Evolutionary conservation across 2,113 vertebrate genomes (phyloP), one percentile per base, ranked within the genome.

Genomic region (human (Homo sapiens)): DNA sequence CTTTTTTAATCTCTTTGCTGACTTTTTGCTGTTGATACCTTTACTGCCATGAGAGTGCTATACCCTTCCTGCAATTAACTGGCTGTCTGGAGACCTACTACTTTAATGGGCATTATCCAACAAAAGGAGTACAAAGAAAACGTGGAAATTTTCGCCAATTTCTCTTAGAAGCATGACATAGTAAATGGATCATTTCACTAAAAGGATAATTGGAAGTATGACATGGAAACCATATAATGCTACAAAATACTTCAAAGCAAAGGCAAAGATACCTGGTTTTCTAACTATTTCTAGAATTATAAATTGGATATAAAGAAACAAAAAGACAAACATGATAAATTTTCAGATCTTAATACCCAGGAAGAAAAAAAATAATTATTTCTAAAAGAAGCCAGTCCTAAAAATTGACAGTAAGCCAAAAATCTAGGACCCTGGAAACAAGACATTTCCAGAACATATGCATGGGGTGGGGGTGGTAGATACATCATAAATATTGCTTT

Each of bases 341-440:
- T 89, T 94, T 95, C 68, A 83, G 59, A 64, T 45, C 73, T 90
- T 94, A 84, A 90, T 80, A 94, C 14, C 35, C 18, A 93, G 87
- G 43, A 66, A 59, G 64, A 25, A 57, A 96, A 27, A 96, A 25
- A 80, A 78, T 40, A 68, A 50, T 92, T 87, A 75, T 75, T 8
- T 78, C 10, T 32, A 95, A 94, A 92, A 3, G 73, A 87, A 86
- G 48, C 38, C 55, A 94, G 50, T 32, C 17, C 17, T 93, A 9
- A 83, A 92, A 80, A 89, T 12, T 2, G 35, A 78, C 2, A 76
- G 3, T 40, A 5, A 17, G 12, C 30, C 14, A 61, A 52, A 64
- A 93, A 55, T 86, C 66, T 79, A 61, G 18, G 35, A 59, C 4
- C 32, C n/a, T 79, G 48, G 16, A 86, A 92, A 76, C 27, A 48